Evolutionary conservation across 2,888 invertebrate species (phyloP), one percentile per base, ranked within the genome.

Genomic region (Hipparchia sbordonii): DNA sequence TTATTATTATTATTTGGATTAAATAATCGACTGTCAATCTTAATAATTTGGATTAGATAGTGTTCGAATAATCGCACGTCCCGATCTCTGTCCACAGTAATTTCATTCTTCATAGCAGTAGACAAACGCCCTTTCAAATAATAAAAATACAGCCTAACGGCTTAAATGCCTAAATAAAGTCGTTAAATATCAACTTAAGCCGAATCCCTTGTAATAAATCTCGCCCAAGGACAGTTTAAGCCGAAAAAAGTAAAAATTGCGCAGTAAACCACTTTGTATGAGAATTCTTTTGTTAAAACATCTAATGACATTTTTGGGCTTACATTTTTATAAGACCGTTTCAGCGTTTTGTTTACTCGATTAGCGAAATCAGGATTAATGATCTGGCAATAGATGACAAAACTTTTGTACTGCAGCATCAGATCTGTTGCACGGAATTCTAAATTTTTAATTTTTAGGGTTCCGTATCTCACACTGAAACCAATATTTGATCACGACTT

Each of bases 101-200:
- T 23, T 23, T 23, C 23, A 23, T 23, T 23, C 23, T 23, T 23
- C 23, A 39, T 39, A 39, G 39, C 39, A 39, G 39, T 39, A 1
- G 39, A 39, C 39, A 2, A 39, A 39, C 39, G 39, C 39, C 39
- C 2, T 7, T 54, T 33, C 59, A 9, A 59, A 23, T 63, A 39
- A 71, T 51, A 52, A 56, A 46, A 57, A 56, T 63, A 71, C 67
- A 60, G 12, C 54, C 23, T 61, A 72, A 67, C 65, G 66, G 54
- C 33, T 73, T 70, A 70, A 73, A 61, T 57, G 33, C 45, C 61
- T 39, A n/a, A 71, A 73, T 45, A 71, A 73, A 62, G 23, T 70
- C 60, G 62, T 73, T 67, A 57, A 62, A 57, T 71, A 59, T 54
- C 59, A 70, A 67, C 52, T 59, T 62, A 67, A 48, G 59, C 67